Evolutionary conservation across 2,113 vertebrate genomes (phyloP).

Genomic region (Acanthisitta chloris): DNA sequence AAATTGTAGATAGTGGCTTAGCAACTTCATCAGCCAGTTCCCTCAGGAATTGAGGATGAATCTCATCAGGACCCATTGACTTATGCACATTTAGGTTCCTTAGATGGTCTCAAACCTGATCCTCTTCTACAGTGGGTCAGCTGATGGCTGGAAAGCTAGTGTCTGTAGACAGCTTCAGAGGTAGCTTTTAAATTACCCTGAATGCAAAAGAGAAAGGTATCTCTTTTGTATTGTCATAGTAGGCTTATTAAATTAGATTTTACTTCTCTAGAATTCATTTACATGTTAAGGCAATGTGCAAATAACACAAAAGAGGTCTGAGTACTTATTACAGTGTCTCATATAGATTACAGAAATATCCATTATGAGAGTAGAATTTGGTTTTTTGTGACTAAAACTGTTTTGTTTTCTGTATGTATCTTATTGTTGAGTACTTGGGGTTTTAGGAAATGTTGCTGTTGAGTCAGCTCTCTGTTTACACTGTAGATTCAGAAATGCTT

Average conservation of each 20-base stretch:
- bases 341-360: background rate
- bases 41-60: too few relatives aligned
- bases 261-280: background rate
- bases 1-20: too few relatives aligned
- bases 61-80: too few relatives aligned
- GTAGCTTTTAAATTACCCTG: background rate
- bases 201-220: background rate
- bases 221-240: background rate
- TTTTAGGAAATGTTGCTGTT: background rate
- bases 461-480: constrained; percentile 10
- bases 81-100: too few relatives aligned
- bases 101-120: too few relatives aligned
- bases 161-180: background rate
- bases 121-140: too few relatives aligned
- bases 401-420: background rate
- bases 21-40: too few relatives aligned
- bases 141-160: background rate
- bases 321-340: background rate
- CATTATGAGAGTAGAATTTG: background rate
- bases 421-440: background rate
- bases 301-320: background rate
- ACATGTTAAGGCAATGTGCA: background rate
- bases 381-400: background rate
- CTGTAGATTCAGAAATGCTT: background rate
- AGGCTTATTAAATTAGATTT: background rate